phyloP scores from a whole-genome alignment of 2,888 invertebrate genomes.

The Gerris lacustris region DNA sequence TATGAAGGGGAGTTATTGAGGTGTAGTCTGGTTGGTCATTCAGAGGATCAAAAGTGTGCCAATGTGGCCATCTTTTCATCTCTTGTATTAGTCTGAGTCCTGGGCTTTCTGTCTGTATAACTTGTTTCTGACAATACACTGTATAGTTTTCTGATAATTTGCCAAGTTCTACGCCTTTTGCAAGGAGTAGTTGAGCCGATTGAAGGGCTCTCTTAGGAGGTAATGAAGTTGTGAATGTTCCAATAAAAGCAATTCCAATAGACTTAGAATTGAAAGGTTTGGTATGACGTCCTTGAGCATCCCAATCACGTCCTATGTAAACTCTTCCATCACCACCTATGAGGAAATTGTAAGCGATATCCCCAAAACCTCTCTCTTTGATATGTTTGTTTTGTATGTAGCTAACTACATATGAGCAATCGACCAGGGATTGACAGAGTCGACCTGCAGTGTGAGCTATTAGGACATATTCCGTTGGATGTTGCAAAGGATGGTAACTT shows the following conservation, averaged over 20 bases:
- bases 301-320: conserved; percentile 40
- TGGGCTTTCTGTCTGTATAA: background rate
- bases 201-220: conserved; percentile 20
- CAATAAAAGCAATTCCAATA: conserved; percentile 23
- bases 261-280: conserved; percentile 19
- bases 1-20: no score
- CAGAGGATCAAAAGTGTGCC: background rate
- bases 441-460: conserved; percentile 12
- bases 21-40: no score
- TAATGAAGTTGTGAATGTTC: conserved; percentile 17
- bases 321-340: conserved; percentile 42
- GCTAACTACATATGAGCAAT: background rate
- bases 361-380: conserved; percentile 4
- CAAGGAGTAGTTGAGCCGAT: conserved; percentile 7
- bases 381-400: background rate
- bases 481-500: background rate
- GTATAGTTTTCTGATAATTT: background rate
- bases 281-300: conserved; percentile 34
- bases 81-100: background rate
- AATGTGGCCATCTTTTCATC: conserved; percentile 4
- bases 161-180: background rate
- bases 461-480: conserved; percentile 8
- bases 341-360: conserved; percentile 40
- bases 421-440: background rate
- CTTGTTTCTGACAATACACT: background rate